Evolutionary conservation across 2,113 vertebrate genomes (phyloP).

Genomic region (Nerophis ophidion): DNA sequence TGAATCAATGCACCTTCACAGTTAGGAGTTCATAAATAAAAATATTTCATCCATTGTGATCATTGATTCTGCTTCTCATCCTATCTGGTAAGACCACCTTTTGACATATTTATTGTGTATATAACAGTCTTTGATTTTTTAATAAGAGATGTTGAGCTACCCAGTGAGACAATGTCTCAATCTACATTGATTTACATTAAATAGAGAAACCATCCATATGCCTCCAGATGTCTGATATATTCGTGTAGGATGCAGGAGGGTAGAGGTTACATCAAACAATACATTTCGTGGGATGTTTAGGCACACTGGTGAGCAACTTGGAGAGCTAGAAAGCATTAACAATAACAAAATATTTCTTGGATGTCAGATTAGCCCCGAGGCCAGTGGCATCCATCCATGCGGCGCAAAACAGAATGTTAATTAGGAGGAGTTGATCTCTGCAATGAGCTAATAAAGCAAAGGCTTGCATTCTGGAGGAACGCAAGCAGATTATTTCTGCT

Average conservation of each 20-base stretch:
- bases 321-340: not conserved
- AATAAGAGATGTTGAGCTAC: conserved; percentile 7
- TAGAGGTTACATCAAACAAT: too few species aligned
- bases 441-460: conserved; percentile 38
- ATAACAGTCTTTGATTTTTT: conserved; percentile 7
- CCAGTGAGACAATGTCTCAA: not conserved
- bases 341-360: not conserved
- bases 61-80: conserved; percentile 26
- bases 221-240: too few species aligned
- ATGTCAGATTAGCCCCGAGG: not conserved
- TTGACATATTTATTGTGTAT: conserved; percentile 4
- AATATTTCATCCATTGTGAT: conserved; percentile 35
- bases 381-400: not conserved
- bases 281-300: too few species aligned
- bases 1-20: conserved; percentile 25
- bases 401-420: conserved; percentile 5
- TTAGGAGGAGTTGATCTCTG: conserved; percentile 28
- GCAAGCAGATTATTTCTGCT: conserved; percentile 29
- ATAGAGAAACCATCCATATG: too few species aligned
- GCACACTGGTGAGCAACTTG: too few species aligned
- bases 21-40: conserved; percentile 36
- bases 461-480: conserved; percentile 27
- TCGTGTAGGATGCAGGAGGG: too few species aligned
- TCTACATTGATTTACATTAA: not conserved
- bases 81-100: not conserved